phyloP scores from a whole-genome alignment of 30 jellyfish, hydroid and myxozoan genomes.

The Sanderia malayensis region DNA sequence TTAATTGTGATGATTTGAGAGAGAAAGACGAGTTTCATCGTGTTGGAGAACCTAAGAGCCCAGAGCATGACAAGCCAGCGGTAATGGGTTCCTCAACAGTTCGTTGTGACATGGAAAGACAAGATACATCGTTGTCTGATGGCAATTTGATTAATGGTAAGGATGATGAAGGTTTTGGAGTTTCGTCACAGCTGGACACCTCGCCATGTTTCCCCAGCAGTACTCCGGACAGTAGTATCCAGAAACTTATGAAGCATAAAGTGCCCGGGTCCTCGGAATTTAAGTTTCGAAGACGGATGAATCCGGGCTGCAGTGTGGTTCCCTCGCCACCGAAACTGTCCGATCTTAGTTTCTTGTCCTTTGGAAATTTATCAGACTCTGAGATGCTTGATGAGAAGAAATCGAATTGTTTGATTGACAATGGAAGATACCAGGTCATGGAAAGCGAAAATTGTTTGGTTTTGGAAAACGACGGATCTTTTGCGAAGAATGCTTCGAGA shows the following conservation, averaged over 20 bases:
- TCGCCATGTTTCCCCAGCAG: slow-evolving; percentile 28
- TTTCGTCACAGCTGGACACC: slow-evolving; percentile 7
- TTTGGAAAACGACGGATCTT: no score
- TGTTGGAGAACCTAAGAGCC: no score
- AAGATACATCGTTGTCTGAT: no score
- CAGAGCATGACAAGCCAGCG: no score
- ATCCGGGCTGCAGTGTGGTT: neutral
- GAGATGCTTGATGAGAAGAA: neutral
- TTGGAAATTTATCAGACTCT: slow-evolving; percentile 19
- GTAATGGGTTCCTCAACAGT: no score
- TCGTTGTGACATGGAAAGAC: no score
- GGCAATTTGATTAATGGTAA: no score
- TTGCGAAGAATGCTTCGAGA: no score
- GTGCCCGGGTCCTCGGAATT: neutral
- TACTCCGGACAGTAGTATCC: slow-evolving; percentile 21
- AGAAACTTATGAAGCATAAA: neutral
- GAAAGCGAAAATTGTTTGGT: no score
- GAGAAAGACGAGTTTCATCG: no score
- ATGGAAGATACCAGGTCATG: no score
- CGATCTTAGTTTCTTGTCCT: slow-evolving; percentile 29
- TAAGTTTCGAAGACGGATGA: neutral
- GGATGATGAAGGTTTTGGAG: slow-evolving; percentile 16
- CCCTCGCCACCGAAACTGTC: slow-evolving; percentile 38
- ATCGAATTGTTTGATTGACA: no score
- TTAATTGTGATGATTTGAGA: neutral